Evolutionary conservation across 2,888 invertebrate genomes (phyloP).

Genomic region (Lithophane semibrunnea): DNA sequence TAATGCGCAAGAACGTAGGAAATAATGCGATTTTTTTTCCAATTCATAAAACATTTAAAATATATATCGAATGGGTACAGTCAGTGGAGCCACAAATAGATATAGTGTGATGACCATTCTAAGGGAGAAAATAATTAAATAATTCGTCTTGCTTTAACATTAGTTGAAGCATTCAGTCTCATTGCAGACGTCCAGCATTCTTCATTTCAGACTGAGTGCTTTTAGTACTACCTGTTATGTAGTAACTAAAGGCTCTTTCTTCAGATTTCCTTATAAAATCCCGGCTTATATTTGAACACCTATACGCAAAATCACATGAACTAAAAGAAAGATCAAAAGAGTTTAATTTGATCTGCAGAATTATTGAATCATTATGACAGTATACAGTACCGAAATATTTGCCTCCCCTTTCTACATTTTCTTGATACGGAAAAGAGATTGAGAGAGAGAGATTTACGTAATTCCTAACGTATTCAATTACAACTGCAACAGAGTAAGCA

Average conservation of each 20-base stretch:
- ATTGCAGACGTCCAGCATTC: constrained; percentile 8
- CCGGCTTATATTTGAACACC: background rate
- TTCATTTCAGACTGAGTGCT: background rate
- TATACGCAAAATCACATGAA: background rate
- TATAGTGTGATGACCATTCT: background rate
- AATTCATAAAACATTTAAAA: background rate
- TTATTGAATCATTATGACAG: background rate
- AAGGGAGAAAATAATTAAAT: background rate
- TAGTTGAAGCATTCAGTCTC: background rate
- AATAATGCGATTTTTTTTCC: background rate
- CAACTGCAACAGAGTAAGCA: constrained; percentile 66
- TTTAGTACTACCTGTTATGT: background rate
- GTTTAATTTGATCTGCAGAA: background rate
- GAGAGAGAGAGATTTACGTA: constrained; percentile 14
- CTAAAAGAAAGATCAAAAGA: background rate
- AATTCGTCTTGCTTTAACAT: background rate
- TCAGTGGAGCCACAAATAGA: background rate
- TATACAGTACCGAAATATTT: background rate
- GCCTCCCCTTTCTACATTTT: background rate
- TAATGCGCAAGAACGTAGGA: background rate
- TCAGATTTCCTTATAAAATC: background rate
- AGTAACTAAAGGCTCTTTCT: background rate
- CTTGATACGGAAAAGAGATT: constrained; percentile 8
- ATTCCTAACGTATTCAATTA: constrained; percentile 62
- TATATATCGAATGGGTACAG: background rate